phyloP scores from a whole-genome alignment of 2,797 vertebrate species.

The Tenualosa thibaudeaui region DNA sequence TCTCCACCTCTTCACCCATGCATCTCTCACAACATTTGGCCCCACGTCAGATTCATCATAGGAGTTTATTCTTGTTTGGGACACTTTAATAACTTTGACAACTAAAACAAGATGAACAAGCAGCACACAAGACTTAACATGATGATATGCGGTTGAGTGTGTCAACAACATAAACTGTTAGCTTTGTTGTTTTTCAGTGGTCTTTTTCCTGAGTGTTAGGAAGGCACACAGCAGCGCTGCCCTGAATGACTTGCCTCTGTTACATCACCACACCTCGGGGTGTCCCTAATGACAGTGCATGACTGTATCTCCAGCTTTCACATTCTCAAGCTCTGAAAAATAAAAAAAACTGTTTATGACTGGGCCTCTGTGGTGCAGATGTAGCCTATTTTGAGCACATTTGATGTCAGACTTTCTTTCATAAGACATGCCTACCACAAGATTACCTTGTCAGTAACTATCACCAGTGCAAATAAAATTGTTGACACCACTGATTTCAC shows the following conservation, averaged over 20 bases:
- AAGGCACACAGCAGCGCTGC: not conserved
- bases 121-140: not conserved
- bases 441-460: not conserved
- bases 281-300: not conserved
- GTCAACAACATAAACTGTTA: not conserved
- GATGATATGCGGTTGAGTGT: not conserved
- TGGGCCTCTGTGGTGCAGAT: not conserved
- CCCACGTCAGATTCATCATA: not conserved
- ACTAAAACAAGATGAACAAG: not conserved
- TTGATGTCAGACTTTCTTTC: not conserved
- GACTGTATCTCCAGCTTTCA: not conserved
- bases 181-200: not conserved
- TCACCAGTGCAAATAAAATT: not conserved
- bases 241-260: constrained; percentile 4
- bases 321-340: not conserved
- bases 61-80: not conserved
- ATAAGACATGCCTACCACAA: not conserved
- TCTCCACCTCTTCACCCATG: not conserved
- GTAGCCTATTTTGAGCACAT: not conserved
- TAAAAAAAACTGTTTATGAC: not conserved
- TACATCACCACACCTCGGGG: not conserved
- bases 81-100: not conserved
- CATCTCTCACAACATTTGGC: constrained; percentile 2
- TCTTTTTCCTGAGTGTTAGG: not conserved
- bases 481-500: not conserved